Evolutionary conservation across 2,113 vertebrate species (phyloP), one percentile per base, ranked within the genome.

Genomic region (Pollimyrus isidori): DNA sequence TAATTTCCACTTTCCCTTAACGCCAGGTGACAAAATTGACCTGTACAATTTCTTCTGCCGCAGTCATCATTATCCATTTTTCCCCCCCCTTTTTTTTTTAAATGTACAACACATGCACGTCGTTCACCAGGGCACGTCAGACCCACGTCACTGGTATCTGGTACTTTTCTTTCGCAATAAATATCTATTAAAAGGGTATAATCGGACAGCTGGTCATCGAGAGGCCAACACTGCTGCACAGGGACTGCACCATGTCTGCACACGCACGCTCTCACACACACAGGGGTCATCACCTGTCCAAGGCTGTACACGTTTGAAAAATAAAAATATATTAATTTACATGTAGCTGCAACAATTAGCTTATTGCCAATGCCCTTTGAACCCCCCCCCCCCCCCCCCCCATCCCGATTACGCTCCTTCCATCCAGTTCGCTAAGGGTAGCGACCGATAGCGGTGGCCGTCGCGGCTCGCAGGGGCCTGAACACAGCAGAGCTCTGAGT

Each of bases 291-390:
- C 92, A 91, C 93, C 86, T 90, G 87, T 88, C 93, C 94, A 94
- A 96, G 96, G 96, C 96, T 96, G 94, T 95, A 95, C 95, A 95
- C 90, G 89, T 92, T 90, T 92, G 92, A 93, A 93, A 92, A 92
- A 93, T 91, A 92, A 88, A 92, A 91, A 94, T 92, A 93, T 89
- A 96, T 85, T 92, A 95, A 96, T 97, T 96, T 96, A 95, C 96
- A 95, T 62, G 97, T 97, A 97, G 97, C 97, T 98, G 97, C 97
- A 97, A 97, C 96, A 96, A 95, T 95, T 96, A 97, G 95, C 96
- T 98, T 98, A 98, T 98, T 98, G 97, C 97, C 97, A 97, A 97
- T 98, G 97, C 97, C 98, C 97, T 97, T 96, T 95, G 92, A 94
- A 96, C 95, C 87, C 86, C 90, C 35, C 48, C 92, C 92, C 95